These are phyloP conservation scores for Sturnus vulgaris DNA, from an alignment of 2,113 vertebrate genomes.

Conservation along the genomic window DNA sequence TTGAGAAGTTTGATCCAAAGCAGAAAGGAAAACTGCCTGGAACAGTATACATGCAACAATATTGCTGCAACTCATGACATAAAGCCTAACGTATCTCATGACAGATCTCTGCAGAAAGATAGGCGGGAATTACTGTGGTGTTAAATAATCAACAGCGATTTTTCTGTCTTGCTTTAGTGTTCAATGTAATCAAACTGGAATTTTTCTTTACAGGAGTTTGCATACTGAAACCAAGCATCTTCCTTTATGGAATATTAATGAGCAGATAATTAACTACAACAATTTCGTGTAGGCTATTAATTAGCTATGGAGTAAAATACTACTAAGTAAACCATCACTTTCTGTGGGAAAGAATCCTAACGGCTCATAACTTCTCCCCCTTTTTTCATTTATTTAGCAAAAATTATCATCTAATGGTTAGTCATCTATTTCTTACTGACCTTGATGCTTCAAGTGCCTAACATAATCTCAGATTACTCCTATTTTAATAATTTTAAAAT, in stretches of 20 bases:
- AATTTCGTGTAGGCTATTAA: constrained; percentile 21
- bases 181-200: not conserved
- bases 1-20: not conserved
- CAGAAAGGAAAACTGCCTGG: not conserved
- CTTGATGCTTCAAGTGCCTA: not conserved
- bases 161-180: not conserved
- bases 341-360: not conserved
- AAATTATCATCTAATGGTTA: not conserved
- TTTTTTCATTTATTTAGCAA: not conserved
- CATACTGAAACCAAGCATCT: not conserved
- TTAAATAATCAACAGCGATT: not conserved
- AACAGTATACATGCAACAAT: not conserved
- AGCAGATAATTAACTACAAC: not conserved
- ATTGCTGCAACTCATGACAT: not conserved
- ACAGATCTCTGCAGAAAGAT: not conserved
- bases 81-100: not conserved
- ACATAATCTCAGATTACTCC: not conserved
- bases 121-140: not conserved
- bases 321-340: not conserved
- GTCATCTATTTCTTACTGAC: not conserved
- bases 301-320: not conserved
- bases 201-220: not conserved
- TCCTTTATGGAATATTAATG: constrained; percentile 17
- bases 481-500: not conserved
- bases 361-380: not conserved